Conservation (phyloP, 2,113 vertebrate species). For the Mobula hypostoma region DNA sequence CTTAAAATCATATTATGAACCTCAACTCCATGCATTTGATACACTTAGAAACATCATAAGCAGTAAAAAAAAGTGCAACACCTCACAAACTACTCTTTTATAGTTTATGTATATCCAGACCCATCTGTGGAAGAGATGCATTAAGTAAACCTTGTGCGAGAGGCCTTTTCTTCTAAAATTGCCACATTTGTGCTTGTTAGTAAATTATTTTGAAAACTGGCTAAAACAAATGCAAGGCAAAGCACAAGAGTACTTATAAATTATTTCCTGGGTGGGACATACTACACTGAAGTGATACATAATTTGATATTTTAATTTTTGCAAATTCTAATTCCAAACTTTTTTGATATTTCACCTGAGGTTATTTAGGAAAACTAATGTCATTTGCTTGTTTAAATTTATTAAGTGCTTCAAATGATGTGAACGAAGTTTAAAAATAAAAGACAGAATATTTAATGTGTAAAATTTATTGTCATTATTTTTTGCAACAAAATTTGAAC, state of each 20-base stretch:
- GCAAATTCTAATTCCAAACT: not conserved
- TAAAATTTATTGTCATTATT: conserved; percentile 18
- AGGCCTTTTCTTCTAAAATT: not conserved
- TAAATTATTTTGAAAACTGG: not conserved
- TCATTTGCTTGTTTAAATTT: not conserved
- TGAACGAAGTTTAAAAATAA: not conserved
- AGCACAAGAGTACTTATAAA: too few species aligned
- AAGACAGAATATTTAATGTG: not conserved
- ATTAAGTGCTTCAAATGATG: not conserved
- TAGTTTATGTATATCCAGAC: too few species aligned
- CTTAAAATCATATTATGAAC: too few species aligned
- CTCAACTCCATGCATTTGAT: too few species aligned
- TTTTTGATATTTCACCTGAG: not conserved
- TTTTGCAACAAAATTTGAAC: not conserved
- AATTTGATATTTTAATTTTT: not conserved
- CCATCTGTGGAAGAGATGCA: too few species aligned
- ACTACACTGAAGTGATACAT: not conserved
- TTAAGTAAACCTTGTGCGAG: not conserved
- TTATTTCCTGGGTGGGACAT: too few species aligned
- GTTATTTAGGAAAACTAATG: not conserved
- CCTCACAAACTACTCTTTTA: too few species aligned
- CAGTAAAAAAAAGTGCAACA: too few species aligned
- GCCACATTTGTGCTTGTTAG: too few species aligned
- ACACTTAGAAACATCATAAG: too few species aligned
- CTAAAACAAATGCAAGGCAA: too few species aligned